A percentile compares a stretch with the other conserved stretches of the same genome.
Conservation (phyloP, 2,113 vertebrate genomes). For the Scophthalmus maximus region DNA sequence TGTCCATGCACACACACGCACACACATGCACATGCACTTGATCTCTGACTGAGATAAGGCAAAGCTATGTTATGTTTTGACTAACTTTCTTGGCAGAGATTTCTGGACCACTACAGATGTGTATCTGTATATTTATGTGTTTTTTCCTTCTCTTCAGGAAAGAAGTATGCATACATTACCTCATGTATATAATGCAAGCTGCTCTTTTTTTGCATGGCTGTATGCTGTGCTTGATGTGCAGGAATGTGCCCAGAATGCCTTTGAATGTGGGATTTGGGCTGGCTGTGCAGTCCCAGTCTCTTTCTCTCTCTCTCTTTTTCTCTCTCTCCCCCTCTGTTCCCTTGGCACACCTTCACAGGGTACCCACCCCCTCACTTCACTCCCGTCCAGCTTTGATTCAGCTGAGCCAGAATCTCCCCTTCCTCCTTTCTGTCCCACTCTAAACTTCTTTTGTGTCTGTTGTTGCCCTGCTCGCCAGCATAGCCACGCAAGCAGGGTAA, state of each 20-base stretch:
- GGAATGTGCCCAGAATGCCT: slow-evolving; percentile 75
- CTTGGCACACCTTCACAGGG: slow-evolving; percentile 79
- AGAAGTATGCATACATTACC: slow-evolving; percentile 7
- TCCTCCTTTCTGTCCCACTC: slow-evolving; percentile 65
- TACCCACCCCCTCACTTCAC: slow-evolving; percentile 45
- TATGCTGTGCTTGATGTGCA: slow-evolving; percentile 60
- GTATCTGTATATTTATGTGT: not conserved
- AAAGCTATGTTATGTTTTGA: slow-evolving; percentile 38
- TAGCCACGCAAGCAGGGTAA: not conserved
- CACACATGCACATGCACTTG: slow-evolving; percentile 9
- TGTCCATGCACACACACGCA: slow-evolving; percentile 2
- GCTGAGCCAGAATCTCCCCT: slow-evolving; percentile 61
- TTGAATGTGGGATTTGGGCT: slow-evolving; percentile 72
- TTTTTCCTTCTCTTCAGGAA: not conserved
- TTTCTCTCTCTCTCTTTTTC: slow-evolving; percentile 12
- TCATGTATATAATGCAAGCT: slow-evolving; percentile 17
- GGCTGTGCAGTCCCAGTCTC: slow-evolving; percentile 52
- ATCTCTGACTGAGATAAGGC: slow-evolving; percentile 24
- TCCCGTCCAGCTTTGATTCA: slow-evolving; percentile 76
- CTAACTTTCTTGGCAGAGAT: slow-evolving; percentile 28
- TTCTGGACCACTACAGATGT: not conserved
- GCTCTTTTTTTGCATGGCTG: slow-evolving; percentile 42
- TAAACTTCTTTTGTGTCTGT: slow-evolving; percentile 74
- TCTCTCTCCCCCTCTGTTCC: slow-evolving; percentile 36
- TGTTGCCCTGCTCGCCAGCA: not conserved